Conservation (phyloP, 2,888 invertebrate species). For the Adineta ricciae region DNA sequence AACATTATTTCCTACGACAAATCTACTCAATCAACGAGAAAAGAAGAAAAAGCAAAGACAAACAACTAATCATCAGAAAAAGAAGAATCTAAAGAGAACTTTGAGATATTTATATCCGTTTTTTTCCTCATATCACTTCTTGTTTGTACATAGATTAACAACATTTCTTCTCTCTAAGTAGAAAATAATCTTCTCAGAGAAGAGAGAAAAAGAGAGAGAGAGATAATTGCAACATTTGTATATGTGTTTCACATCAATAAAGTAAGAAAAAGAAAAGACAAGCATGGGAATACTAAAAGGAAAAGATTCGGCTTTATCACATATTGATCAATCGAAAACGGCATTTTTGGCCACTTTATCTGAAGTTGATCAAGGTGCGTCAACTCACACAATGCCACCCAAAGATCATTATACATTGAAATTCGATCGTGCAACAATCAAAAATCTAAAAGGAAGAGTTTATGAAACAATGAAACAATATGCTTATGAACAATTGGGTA, state of each 20-base stretch:
- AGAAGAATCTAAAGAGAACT: too few relatives aligned
- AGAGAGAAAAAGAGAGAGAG: neutral
- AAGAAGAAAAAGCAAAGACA: neutral
- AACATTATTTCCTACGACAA: neutral
- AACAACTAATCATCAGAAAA: neutral
- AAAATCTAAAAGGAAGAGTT: conserved; percentile 13
- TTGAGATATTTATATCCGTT: neutral
- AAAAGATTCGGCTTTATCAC: neutral
- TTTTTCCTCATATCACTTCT: neutral
- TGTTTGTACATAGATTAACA: neutral
- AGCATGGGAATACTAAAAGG: conserved; percentile 14
- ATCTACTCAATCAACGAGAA: neutral
- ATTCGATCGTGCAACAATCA: neutral
- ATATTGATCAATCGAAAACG: neutral
- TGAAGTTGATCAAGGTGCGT: neutral
- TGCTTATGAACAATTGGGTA: neutral
- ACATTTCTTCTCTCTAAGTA: neutral
- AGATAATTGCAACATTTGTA: neutral
- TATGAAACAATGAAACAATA: conserved; percentile 21
- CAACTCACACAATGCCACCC: conserved; percentile 4
- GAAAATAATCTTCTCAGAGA: neutral
- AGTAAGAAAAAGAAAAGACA: neutral
- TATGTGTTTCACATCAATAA: neutral
- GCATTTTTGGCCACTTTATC: neutral
- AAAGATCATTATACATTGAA: neutral